phyloP scores from a whole-genome alignment of 2,888 invertebrate genomes.

The Arctia plantaginis region DNA sequence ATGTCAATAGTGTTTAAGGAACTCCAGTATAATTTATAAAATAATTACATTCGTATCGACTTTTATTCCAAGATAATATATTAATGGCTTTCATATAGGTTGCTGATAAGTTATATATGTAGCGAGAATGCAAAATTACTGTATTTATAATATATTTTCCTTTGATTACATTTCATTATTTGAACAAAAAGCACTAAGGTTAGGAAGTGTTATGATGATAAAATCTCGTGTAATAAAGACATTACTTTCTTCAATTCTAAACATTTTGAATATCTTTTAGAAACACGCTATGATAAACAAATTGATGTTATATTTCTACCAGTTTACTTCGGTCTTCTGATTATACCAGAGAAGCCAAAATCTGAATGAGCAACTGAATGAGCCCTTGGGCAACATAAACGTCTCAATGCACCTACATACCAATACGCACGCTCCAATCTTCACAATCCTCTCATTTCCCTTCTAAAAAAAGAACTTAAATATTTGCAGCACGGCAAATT shows the following conservation, averaged over 20 bases:
- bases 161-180: neutral
- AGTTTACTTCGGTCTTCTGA: slow-evolving; percentile 29
- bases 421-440: slow-evolving; percentile 52
- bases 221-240: neutral
- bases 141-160: neutral
- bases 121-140: neutral
- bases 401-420: slow-evolving; percentile 59
- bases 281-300: slow-evolving; percentile 32
- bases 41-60: slow-evolving; percentile 3
- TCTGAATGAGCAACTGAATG: slow-evolving; percentile 49
- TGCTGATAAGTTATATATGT: neutral
- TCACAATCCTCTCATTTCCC: slow-evolving; percentile 58
- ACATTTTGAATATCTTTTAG: neutral
- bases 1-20: slow-evolving; percentile 24
- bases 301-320: slow-evolving; percentile 44
- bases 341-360: slow-evolving; percentile 48
- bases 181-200: no score
- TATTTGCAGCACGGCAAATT: slow-evolving; percentile 83
- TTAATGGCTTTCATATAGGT: neutral
- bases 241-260: neutral
- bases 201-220: neutral
- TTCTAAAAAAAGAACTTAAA: slow-evolving; percentile 68
- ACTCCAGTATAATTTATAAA: slow-evolving; percentile 30
- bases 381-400: slow-evolving; percentile 54
- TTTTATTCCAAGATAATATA: neutral